A percentile compares a stretch with the other conserved stretches of the same genome.
Evolutionary conservation across 2,888 invertebrate species (phyloP).

Genomic region (Mamestra brassicae): DNA sequence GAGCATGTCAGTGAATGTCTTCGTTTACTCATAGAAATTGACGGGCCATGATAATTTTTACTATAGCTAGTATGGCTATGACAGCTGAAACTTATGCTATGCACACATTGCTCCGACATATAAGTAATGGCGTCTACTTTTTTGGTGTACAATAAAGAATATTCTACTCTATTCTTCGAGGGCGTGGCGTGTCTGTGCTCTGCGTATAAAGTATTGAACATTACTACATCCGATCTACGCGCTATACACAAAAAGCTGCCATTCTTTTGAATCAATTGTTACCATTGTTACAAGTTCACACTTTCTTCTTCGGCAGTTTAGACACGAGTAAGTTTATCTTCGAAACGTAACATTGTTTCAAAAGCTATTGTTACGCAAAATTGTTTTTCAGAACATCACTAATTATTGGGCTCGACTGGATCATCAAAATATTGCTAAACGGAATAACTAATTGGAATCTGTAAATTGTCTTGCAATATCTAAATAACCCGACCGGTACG

Average conservation of each 20-base stretch:
- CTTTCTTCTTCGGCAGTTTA: constrained; percentile 30
- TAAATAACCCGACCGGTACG: background rate
- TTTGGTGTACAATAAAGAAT: too few relatives aligned
- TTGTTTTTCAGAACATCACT: constrained; percentile 43
- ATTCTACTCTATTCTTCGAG: too few relatives aligned
- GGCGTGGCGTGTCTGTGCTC: background rate
- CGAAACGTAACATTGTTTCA: constrained; percentile 36
- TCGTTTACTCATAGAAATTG: background rate
- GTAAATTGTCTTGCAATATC: constrained; percentile 28
- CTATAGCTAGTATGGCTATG: too few relatives aligned
- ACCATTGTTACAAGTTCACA: constrained; percentile 25
- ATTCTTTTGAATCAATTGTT: constrained; percentile 37
- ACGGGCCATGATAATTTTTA: background rate
- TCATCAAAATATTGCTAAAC: constrained; percentile 47
- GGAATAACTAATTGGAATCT: constrained; percentile 35
- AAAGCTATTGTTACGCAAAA: constrained; percentile 32
- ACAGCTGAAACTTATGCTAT: background rate
- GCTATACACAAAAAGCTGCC: constrained; percentile 14
- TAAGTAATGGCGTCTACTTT: too few relatives aligned
- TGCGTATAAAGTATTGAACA: background rate
- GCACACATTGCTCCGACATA: too few relatives aligned
- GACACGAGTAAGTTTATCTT: background rate
- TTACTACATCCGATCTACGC: constrained; percentile 31
- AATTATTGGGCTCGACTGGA: constrained; percentile 43
- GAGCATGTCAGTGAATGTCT: background rate